Evolutionary conservation across 2,888 invertebrate genomes (phyloP).

Genomic region (Lasioglossum vierecki): DNA sequence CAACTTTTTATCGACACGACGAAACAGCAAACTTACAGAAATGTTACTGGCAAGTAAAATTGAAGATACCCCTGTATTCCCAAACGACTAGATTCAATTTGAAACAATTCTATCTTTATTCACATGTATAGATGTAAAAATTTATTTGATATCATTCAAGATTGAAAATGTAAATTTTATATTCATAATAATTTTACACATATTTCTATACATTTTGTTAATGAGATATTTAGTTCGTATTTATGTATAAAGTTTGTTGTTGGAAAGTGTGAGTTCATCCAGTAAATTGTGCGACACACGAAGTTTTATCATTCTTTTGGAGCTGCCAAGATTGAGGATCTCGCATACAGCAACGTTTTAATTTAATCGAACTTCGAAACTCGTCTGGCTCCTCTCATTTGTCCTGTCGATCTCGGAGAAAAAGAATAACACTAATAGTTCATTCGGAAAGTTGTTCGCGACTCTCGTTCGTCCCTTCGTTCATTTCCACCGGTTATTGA

Average conservation of each 20-base stretch:
- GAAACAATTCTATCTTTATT: too few relatives aligned
- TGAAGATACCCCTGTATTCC: not conserved
- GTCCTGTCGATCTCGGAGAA: not conserved
- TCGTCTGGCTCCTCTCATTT: not conserved
- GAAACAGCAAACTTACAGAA: too few relatives aligned
- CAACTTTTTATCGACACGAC: not conserved
- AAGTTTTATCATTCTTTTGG: not conserved
- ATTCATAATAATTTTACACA: too few relatives aligned
- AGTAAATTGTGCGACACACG: not conserved
- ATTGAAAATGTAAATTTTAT: too few relatives aligned
- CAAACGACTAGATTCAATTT: too few relatives aligned
- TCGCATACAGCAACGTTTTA: not conserved
- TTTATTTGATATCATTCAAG: too few relatives aligned
- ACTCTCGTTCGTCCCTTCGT: not conserved
- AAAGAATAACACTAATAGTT: slow-evolving; percentile 1
- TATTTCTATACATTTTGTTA: too few relatives aligned
- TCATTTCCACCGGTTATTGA: slow-evolving; percentile 1
- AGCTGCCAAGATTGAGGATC: not conserved
- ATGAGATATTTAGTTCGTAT: too few relatives aligned
- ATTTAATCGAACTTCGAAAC: slow-evolving; percentile 1
- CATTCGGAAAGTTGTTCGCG: not conserved
- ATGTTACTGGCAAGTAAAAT: too few relatives aligned
- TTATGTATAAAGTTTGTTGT: too few relatives aligned
- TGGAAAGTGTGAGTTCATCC: not conserved
- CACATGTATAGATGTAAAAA: too few relatives aligned